phyloP scores from a whole-genome alignment of 2,113 vertebrate species.

The Vanacampus margaritifer region DNA sequence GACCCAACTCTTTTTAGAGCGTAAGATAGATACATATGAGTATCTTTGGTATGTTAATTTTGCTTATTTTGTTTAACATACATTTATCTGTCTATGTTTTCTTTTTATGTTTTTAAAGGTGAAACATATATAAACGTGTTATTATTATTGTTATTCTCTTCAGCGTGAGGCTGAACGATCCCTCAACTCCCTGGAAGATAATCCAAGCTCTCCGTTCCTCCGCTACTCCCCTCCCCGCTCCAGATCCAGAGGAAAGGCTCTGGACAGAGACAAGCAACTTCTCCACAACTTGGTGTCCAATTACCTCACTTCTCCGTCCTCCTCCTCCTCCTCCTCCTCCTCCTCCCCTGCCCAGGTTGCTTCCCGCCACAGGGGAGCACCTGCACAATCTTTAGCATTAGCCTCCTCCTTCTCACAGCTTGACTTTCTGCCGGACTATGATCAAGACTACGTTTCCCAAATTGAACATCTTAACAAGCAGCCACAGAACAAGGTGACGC shows the following conservation, averaged over 20 bases:
- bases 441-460: constrained; percentile 66
- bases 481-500: constrained; percentile 53
- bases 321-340: constrained; percentile 65
- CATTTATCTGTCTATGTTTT: too few relatives aligned
- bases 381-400: constrained; percentile 32
- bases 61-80: too few relatives aligned
- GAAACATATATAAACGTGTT: background rate
- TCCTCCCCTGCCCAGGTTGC: constrained; percentile 48
- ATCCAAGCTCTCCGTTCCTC: constrained; percentile 45
- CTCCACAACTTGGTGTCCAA: constrained; percentile 82
- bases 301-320: constrained; percentile 77
- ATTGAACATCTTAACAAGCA: constrained; percentile 43
- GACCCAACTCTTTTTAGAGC: too few relatives aligned
- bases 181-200: constrained; percentile 67
- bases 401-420: constrained; percentile 61
- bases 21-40: too few relatives aligned
- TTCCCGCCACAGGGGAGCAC: constrained; percentile 47
- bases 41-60: too few relatives aligned
- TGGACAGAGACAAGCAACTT: constrained; percentile 78
- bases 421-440: constrained; percentile 72
- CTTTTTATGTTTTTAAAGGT: background rate
- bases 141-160: background rate
- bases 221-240: constrained; percentile 66
- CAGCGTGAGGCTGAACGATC: constrained; percentile 76
- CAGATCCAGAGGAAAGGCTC: constrained; percentile 36